These are phyloP conservation scores for Cylindroiulus punctatus DNA, from an alignment of 2,888 invertebrate genomes.

Conservation along the genomic window DNA sequence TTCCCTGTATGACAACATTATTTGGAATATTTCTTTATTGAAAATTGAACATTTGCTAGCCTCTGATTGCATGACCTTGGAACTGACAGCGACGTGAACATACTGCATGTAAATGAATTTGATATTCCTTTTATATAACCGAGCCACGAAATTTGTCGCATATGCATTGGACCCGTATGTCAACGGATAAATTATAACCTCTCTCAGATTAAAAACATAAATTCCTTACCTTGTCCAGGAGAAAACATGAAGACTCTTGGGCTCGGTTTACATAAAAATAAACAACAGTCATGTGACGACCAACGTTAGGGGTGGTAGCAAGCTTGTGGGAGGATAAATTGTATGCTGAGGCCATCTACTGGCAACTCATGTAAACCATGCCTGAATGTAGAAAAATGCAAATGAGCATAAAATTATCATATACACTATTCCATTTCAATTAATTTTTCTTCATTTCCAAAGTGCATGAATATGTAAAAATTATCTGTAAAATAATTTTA, in stretches of 20 bases:
- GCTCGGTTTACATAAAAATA: background rate
- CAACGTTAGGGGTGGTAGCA: no score
- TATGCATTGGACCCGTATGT: background rate
- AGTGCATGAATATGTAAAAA: no score
- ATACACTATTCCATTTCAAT: no score
- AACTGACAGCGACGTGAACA: background rate
- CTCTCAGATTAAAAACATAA: no score
- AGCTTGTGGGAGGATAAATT: no score
- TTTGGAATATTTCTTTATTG: background rate
- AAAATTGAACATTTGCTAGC: no score
- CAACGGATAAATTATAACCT: background rate
- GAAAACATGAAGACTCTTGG: background rate
- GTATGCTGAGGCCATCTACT: background rate
- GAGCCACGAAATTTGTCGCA: background rate
- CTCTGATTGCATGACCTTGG: background rate
- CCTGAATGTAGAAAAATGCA: no score
- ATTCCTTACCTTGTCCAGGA: background rate
- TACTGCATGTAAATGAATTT: no score
- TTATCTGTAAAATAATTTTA: no score
- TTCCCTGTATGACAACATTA: background rate
- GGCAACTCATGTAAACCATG: background rate
- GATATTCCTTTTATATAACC: background rate
- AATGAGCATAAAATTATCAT: no score
- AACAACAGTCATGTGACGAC: background rate
- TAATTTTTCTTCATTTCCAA: no score